Percentiles rank a stretch among this genome's conserved stretches.
Evolutionary conservation across 23 tunicate species (phyloP).

Genomic region (Aplidium turbinatum): DNA sequence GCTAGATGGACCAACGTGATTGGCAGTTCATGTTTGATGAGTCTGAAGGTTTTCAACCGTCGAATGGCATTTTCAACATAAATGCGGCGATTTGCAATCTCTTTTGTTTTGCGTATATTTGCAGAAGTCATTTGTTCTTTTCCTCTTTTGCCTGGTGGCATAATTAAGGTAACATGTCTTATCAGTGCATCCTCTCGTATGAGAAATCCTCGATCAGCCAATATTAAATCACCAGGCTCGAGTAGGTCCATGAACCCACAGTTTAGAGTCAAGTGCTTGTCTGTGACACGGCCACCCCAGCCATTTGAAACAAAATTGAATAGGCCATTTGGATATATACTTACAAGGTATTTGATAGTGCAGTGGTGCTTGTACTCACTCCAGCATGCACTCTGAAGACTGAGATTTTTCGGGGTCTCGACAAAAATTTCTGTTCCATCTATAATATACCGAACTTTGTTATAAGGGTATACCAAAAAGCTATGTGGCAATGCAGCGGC

Average conservation of each 20-base stretch:
- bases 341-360: background rate
- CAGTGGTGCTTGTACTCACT: constrained; percentile 5
- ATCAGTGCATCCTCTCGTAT: constrained; percentile 4
- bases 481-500: no score
- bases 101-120: background rate
- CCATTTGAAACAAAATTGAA: constrained; percentile 21
- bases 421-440: background rate
- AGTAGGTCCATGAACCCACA: background rate
- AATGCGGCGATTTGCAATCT: constrained; percentile 2
- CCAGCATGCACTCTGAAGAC: background rate
- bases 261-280: background rate
- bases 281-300: constrained; percentile 9
- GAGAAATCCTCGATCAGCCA: constrained; percentile 20
- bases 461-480: no score
- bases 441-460: constrained; percentile 7
- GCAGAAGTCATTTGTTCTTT: background rate
- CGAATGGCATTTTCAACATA: constrained; percentile 3
- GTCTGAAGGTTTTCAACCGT: background rate
- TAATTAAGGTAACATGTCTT: background rate
- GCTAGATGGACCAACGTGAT: background rate
- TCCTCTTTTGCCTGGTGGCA: constrained; percentile 8
- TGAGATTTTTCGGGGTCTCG: background rate
- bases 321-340: constrained; percentile 6
- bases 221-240: background rate
- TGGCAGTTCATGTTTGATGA: background rate